Evolutionary conservation across 2,113 vertebrate species (phyloP).

Genomic region (Ammodytes dubius): DNA sequence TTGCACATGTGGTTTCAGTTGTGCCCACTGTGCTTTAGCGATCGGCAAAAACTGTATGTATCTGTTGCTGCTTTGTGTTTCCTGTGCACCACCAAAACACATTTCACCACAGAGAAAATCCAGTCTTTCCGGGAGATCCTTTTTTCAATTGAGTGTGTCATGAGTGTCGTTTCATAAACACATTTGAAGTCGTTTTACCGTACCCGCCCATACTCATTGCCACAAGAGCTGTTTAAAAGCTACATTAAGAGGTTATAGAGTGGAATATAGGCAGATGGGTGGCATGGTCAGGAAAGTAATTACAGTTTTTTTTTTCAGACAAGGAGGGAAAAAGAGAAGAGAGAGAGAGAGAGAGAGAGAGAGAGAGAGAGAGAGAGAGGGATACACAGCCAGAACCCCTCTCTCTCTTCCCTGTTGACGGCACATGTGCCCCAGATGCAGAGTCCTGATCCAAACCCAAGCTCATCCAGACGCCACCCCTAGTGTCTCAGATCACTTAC

Average conservation of each 20-base stretch:
- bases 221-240: conserved; percentile 16
- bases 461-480: conserved; percentile 77
- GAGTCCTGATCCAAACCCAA: conserved; percentile 75
- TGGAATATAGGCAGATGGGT: conserved; percentile 26
- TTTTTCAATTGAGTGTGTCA: conserved; percentile 56
- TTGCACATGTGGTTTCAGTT: too few species aligned
- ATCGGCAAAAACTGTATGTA: too few species aligned
- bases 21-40: too few species aligned
- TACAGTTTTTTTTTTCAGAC: conserved; percentile 16
- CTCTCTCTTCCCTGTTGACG: conserved; percentile 63
- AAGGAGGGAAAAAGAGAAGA: conserved; percentile 48
- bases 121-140: conserved; percentile 27
- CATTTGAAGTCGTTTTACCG: conserved; percentile 44
- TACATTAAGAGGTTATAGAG: not conserved
- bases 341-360: conserved; percentile 16
- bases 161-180: conserved; percentile 52
- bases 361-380: not conserved
- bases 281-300: conserved; percentile 26
- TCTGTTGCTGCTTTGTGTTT: conserved; percentile 63
- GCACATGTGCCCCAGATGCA: conserved; percentile 84
- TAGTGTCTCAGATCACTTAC: conserved; percentile 77
- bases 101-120: conserved; percentile 60
- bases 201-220: conserved; percentile 3
- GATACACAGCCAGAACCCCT: conserved; percentile 45
- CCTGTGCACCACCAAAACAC: conserved; percentile 42